Evolutionary conservation across 2,797 vertebrate species (phyloP).

Genomic region (Xiphophorus birchmanni): DNA sequence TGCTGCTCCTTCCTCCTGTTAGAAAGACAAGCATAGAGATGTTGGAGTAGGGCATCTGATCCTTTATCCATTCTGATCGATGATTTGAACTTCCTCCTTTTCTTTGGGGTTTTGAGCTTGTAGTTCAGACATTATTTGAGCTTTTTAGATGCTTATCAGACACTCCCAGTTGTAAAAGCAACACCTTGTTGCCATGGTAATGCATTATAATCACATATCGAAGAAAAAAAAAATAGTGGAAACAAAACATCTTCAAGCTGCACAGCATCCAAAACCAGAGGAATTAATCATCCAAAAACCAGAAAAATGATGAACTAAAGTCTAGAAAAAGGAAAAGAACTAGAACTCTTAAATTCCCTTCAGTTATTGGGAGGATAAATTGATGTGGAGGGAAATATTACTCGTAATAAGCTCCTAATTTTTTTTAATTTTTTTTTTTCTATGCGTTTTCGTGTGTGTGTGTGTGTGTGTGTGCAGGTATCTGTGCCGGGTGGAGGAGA

Average conservation of each 20-base stretch:
- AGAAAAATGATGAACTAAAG: neutral
- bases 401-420: no score
- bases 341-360: neutral
- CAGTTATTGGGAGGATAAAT: neutral
- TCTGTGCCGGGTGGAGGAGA: conserved; percentile 93
- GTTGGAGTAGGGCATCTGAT: neutral
- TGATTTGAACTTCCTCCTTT: neutral
- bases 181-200: neutral
- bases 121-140: neutral
- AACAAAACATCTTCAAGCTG: neutral
- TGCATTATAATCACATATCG: neutral
- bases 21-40: neutral
- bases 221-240: neutral
- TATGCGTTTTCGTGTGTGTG: neutral
- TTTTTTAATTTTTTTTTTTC: no score
- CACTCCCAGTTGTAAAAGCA: neutral
- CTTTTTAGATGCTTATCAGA: neutral
- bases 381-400: neutral
- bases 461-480: conserved; percentile 77
- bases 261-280: neutral
- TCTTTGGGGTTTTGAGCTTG: neutral
- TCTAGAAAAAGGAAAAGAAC: neutral
- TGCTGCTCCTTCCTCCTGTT: neutral
- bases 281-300: neutral
- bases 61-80: neutral